These are phyloP conservation scores for Oxyscelio sp. DNA, from an alignment of 2,888 invertebrate genomes.

Conservation along the genomic window DNA sequence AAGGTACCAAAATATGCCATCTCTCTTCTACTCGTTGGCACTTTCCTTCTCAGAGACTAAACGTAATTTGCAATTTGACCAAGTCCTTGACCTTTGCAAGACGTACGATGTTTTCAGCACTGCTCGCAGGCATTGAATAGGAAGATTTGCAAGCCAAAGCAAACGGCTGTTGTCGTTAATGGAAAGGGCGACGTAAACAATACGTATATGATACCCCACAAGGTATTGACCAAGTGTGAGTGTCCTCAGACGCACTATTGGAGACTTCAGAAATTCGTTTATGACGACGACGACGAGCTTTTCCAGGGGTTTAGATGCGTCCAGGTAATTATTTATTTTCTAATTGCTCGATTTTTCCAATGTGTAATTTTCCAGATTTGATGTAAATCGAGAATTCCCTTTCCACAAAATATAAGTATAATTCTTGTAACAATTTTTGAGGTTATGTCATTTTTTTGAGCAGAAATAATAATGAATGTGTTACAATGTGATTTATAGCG, in stretches of 20 bases:
- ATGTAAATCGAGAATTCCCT: neutral
- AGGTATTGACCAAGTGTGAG: constrained; percentile 89
- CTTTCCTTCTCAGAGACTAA: no score
- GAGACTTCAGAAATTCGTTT: constrained; percentile 87
- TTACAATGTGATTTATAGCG: no score
- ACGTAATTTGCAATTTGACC: no score
- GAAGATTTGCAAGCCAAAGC: constrained; percentile 87
- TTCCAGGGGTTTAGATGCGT: constrained; percentile 89
- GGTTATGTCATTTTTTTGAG: no score
- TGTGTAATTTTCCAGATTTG: no score
- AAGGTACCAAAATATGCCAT: constrained; percentile 89
- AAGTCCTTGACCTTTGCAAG: no score
- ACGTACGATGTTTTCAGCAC: constrained; percentile 89
- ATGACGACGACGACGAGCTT: constrained; percentile 81
- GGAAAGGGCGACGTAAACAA: constrained; percentile 88
- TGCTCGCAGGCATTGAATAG: constrained; percentile 88
- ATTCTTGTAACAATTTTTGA: no score
- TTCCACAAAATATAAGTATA: neutral
- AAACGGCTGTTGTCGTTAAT: constrained; percentile 88
- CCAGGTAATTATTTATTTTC: no score
- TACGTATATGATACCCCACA: constrained; percentile 87
- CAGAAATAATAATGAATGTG: no score
- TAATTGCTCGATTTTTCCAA: no score
- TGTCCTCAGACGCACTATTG: constrained; percentile 90
- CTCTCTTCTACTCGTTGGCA: no score